Percentiles rank a stretch among this genome's conserved stretches.
phyloP scores from a whole-genome alignment of 2,113 vertebrate genomes.

The Ophiodon elongatus region DNA sequence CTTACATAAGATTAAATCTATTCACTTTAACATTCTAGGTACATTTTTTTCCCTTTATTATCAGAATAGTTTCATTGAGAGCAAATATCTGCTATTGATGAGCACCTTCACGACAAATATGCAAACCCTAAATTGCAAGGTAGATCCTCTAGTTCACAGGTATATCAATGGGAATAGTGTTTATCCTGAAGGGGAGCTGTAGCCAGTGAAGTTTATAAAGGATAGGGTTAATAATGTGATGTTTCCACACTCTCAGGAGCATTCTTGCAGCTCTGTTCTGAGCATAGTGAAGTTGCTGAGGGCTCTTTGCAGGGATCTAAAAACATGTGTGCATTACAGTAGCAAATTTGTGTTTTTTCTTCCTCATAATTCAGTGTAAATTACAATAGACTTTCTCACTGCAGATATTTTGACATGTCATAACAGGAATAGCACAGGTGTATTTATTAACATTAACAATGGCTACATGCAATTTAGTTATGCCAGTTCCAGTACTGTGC shows the following conservation, averaged over 20 bases:
- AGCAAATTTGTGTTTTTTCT: constrained; percentile 1
- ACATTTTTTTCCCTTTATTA: not conserved
- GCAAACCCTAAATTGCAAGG: not conserved
- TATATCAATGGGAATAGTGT: constrained; percentile 17
- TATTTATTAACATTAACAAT: constrained; percentile 9
- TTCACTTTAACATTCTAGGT: not conserved
- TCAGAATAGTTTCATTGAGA: not conserved
- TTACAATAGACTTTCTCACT: not conserved
- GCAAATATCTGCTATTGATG: not conserved
- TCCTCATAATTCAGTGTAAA: not conserved
- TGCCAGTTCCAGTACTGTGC: not conserved
- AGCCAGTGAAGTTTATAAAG: constrained; percentile 13
- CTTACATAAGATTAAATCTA: not conserved
- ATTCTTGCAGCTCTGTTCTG: constrained; percentile 14
- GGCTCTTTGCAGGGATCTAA: constrained; percentile 31
- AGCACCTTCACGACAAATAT: not conserved
- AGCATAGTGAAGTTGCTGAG: constrained; percentile 19
- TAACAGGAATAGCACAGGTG: not conserved
- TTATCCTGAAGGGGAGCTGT: not conserved
- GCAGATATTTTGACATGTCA: constrained; percentile 8
- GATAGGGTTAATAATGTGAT: constrained; percentile 10
- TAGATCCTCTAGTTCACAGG: not conserved
- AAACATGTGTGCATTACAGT: constrained; percentile 19
- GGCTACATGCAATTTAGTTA: constrained; percentile 5
- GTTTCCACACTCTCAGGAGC: constrained; percentile 23